Evolutionary conservation across 2,888 invertebrate genomes (phyloP), one percentile per base, ranked within the genome.

Genomic region (Spodoptera picta): DNA sequence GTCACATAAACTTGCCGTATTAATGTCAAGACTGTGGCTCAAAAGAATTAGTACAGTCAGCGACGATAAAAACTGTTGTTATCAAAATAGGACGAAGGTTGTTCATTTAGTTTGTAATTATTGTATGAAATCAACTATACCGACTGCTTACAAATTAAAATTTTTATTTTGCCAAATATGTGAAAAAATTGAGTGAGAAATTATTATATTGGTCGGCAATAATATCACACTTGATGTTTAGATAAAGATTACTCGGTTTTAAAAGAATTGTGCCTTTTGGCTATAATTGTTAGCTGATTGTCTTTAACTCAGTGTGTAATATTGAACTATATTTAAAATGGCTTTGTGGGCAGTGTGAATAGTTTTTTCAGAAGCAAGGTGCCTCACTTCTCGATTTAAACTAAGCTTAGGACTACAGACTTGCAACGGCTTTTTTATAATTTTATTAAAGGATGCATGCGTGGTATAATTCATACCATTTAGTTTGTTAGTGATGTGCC

Each of bases 51-150:
- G 52, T 67, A 59, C 66, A 45, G 52, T 55, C 60, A 12, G 52
- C 14, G 12, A 56, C 45, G 41, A 48, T 62, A 44, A 12, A 59
- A 50, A 60, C 51, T 58, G 54, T 45, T 49, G 44, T 55, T 56
- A 53, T 45, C 49, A 61, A 56, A 47, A 50, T 27, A 31, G 41
- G 47, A 42, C 24, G 58, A 49, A 62, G 69, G 65, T 65, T 74
- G 66, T 73, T 75, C 50, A 72, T 60, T 75, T 75, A 69, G 56
- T 68, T 61, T 52, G 14, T 65, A 77, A 63, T 69, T 23, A 50
- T 58, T 57, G 65, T 55, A 54, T 69, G 49, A 77, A 67, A 76
- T 57, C 57, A 73, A 75, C 61, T 79, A 71, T 69, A 60, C 70
- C 64, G 23, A 60, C 68, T 73, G 60, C 60, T 66, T 59, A 31